These are phyloP conservation scores for Protodeltote pygarga DNA, from an alignment of 2,888 invertebrate species.

Conservation along the genomic window DNA sequence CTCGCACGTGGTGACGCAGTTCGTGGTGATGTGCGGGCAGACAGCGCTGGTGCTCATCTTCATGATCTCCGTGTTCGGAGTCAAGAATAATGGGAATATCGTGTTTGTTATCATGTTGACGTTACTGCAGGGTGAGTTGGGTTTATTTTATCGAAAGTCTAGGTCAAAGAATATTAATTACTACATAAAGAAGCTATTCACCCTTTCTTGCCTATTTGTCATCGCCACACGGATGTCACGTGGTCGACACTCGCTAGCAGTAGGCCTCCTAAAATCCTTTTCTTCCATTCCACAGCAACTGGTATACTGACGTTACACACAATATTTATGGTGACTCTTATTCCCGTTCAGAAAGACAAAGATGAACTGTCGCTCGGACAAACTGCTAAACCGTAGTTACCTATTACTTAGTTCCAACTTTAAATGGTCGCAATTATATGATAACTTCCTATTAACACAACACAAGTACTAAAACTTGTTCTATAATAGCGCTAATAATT, in stretches of 20 bases:
- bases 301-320: no score
- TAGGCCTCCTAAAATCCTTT: no score
- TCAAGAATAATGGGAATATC: slow-evolving; percentile 96
- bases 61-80: slow-evolving; percentile 96
- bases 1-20: slow-evolving; percentile 97
- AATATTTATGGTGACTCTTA: no score
- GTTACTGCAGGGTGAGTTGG: slow-evolving; percentile 90
- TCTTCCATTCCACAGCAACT: no score
- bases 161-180: no score
- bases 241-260: no score
- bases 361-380: no score
- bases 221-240: no score
- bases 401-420: not conserved
- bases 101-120: slow-evolving; percentile 94
- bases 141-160: not conserved
- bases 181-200: no score
- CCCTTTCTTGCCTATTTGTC: no score
- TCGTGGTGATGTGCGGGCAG: slow-evolving; percentile 98
- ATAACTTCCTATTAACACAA: slow-evolving; percentile 2
- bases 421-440: not conserved
- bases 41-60: slow-evolving; percentile 96
- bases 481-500: slow-evolving; percentile 8
- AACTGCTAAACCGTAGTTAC: no score
- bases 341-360: no score
- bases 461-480: not conserved